Percentiles rank a stretch among this genome's conserved stretches.
Evolutionary conservation across 2,797 vertebrate species (phyloP).

Genomic region (Smutsia temminckii): DNA sequence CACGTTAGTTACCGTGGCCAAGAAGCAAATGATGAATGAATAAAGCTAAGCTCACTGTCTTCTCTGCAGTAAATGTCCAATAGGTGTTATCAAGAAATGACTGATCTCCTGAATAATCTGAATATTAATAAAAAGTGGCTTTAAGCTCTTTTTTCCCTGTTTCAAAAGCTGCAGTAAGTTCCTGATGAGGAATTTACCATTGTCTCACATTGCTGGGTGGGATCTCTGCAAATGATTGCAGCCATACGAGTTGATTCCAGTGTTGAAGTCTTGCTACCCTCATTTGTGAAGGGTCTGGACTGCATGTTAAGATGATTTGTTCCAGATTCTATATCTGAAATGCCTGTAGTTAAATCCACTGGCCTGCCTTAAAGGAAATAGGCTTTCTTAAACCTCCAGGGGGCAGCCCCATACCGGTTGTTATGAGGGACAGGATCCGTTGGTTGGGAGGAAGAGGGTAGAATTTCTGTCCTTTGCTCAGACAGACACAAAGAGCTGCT

Average conservation of each 20-base stretch:
- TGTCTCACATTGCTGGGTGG: background rate
- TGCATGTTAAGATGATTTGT: background rate
- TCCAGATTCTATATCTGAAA: background rate
- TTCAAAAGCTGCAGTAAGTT: background rate
- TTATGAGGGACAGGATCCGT: background rate
- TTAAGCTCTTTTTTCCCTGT: background rate
- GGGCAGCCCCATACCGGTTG: constrained; percentile 50
- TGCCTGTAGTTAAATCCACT: background rate
- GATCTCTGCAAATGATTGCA: background rate
- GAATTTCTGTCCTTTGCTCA: background rate
- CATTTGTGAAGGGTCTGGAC: background rate
- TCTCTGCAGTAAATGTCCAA: background rate
- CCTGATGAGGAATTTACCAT: background rate
- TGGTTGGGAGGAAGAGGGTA: background rate
- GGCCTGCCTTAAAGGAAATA: background rate
- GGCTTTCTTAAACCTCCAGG: constrained; percentile 52
- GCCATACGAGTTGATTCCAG: background rate
- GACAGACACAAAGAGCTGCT: background rate
- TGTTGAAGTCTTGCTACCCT: background rate
- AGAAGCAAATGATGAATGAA: background rate
- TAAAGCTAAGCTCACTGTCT: background rate
- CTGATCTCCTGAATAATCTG: background rate
- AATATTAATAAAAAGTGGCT: background rate
- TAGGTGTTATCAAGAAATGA: background rate
- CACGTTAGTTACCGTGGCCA: background rate